phyloP scores from a whole-genome alignment of 1,140 invertebrate genomes.

The Calliphora vicina region DNA sequence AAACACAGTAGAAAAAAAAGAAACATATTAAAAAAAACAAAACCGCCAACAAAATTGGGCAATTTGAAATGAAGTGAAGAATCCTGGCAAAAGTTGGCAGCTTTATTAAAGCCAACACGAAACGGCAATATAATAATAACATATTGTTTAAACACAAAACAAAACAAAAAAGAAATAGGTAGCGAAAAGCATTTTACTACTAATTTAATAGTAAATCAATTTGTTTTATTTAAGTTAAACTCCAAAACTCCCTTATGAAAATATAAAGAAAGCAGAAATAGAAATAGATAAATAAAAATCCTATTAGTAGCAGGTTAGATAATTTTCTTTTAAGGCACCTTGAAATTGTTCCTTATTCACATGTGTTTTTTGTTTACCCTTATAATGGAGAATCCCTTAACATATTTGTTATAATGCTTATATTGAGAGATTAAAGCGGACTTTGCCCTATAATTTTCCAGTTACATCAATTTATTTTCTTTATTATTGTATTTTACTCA shows the following conservation, averaged over 20 bases:
- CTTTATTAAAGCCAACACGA: slow-evolving; percentile 17
- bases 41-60: slow-evolving; percentile 20
- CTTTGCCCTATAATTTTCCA: slow-evolving; percentile 23
- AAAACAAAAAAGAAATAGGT: not conserved
- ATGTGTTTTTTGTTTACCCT: not conserved
- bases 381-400: too few relatives aligned
- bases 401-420: too few relatives aligned
- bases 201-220: slow-evolving; percentile 44
- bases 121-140: not conserved
- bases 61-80: slow-evolving; percentile 21
- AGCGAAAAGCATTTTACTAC: not conserved
- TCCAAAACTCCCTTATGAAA: not conserved
- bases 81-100: slow-evolving; percentile 1
- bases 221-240: slow-evolving; percentile 19
- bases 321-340: not conserved
- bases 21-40: not conserved
- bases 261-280: not conserved
- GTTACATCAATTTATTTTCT: not conserved
- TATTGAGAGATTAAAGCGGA: not conserved
- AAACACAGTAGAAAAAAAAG: not conserved
- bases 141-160: not conserved
- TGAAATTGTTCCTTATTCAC: not conserved
- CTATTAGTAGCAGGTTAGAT: not conserved
- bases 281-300: not conserved
- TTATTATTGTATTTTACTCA: not conserved